Conservation (phyloP, 2,888 invertebrate species). For the Stegana nigrithorax region DNA sequence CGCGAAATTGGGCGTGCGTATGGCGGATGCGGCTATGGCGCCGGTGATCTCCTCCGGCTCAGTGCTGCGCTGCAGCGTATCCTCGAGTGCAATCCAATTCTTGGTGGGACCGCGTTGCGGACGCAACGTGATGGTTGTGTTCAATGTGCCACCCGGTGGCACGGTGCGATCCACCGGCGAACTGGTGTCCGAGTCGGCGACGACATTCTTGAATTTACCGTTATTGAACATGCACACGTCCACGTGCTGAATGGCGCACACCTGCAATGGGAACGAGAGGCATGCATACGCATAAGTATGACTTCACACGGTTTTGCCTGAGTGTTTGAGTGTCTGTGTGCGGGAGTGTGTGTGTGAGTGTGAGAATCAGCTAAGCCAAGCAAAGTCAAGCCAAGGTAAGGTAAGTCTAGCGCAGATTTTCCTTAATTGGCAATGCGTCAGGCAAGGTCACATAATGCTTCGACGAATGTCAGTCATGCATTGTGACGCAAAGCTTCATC, state of each 20-base stretch:
- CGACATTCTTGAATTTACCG: constrained; percentile 94
- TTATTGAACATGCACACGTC: constrained; percentile 96
- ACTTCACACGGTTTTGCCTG: no score
- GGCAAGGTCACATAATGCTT: no score
- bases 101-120: constrained; percentile 84
- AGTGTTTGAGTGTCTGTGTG: no score
- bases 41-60: constrained; percentile 71
- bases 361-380: neutral
- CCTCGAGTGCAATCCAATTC: constrained; percentile 92
- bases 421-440: no score
- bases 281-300: no score
- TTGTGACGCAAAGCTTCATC: no score
- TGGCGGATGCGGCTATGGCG: constrained; percentile 71
- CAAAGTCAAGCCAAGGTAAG: no score
- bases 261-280: constrained; percentile 72
- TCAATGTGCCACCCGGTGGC: constrained; percentile 74
- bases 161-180: constrained; percentile 67
- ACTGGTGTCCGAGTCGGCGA: constrained; percentile 75
- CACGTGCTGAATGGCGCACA: constrained; percentile 87
- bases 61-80: constrained; percentile 80
- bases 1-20: constrained; percentile 66
- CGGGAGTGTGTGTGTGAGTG: neutral
- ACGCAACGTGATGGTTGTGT: constrained; percentile 75
- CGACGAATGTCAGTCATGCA: no score
- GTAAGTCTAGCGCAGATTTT: no score